Base-by-base conservation (phyloP, 2,113 vertebrate species). In the Serilophus lunatus region DNA sequence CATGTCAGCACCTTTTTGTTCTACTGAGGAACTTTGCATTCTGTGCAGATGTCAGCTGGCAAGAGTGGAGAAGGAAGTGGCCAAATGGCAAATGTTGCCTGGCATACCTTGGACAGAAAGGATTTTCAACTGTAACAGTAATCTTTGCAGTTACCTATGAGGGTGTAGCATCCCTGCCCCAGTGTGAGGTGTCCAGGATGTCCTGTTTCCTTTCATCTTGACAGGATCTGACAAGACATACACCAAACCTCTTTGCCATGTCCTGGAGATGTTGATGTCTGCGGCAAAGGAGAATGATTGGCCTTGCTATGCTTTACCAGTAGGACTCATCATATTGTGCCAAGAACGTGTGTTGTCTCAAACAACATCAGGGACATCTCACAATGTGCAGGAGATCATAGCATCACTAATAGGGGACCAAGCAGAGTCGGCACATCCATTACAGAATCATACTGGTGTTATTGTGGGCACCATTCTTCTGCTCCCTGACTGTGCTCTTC, bases 351-450 rank as follows among this genome's bases (percentile, higher is more conserved):
- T 10, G 20, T 31, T 77, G 45, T 57, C 59, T 57, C 2, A 1
- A 13, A 35, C 18, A 90, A n/a, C n/a, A 50, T 45, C 26, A 59
- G 22, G 22, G 70, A 7, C 8, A 13, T 44, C 36, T 56, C 22
- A 29, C 0, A 1, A 42, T 17, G 10, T 79, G 28, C 60, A 53
- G 51, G 33, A 36, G 10, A 11, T 2, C 22, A 44, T 1, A 1
- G 26, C 36, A 17, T 56, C n/a, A 23, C 35, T 72, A 42, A 26
- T 7, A 33, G 28, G 18, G 26, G 7, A 14, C 44, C 63, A 76
- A 33, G 49, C 40, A 80, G 49, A 65, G 36, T 9, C 49, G 56
- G 35, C 28, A 61, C 24, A 82, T 35, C 8, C 12, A 69, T 50
- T 26, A 17, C 13, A 80, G 84, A 54, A 42, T 38, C 23, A 9